These are phyloP conservation scores for Drosophila lacicola DNA, from an alignment of 2,888 invertebrate species.

Conservation along the genomic window DNA sequence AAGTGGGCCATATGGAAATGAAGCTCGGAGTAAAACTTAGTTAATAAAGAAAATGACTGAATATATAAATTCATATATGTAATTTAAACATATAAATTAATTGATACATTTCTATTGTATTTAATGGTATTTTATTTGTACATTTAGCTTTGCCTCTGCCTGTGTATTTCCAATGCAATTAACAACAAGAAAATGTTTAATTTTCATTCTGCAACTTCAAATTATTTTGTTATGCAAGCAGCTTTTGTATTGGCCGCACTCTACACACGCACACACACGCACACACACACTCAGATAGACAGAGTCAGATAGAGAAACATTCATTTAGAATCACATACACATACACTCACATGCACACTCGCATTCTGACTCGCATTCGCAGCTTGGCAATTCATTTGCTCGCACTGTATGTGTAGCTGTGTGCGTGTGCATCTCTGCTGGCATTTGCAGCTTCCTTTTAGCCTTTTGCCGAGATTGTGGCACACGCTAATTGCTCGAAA, in stretches of 20 bases:
- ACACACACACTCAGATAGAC: background rate
- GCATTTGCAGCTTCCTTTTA: constrained; percentile 63
- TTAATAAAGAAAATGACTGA: background rate
- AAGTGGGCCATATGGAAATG: background rate
- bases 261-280: constrained; percentile 1
- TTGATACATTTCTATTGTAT: too few relatives aligned
- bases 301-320: constrained; percentile 18
- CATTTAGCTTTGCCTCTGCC: background rate
- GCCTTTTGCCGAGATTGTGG: constrained; percentile 70
- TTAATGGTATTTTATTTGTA: background rate
- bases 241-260: constrained; percentile 7
- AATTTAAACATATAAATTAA: too few relatives aligned
- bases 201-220: background rate
- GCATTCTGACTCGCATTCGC: background rate
- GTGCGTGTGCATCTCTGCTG: constrained; percentile 36
- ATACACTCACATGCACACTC: background rate
- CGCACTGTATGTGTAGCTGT: constrained; percentile 36
- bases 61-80: too few relatives aligned
- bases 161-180: background rate
- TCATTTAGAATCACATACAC: constrained; percentile 21
- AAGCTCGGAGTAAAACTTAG: background rate
- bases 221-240: constrained; percentile 4
- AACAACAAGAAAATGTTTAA: background rate
- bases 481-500: constrained; percentile 74
- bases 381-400: constrained; percentile 53